A percentile compares a stretch with the other conserved stretches of the same genome.
Conservation (phyloP, 2,888 invertebrate genomes). For the Leucoma salicis region DNA sequence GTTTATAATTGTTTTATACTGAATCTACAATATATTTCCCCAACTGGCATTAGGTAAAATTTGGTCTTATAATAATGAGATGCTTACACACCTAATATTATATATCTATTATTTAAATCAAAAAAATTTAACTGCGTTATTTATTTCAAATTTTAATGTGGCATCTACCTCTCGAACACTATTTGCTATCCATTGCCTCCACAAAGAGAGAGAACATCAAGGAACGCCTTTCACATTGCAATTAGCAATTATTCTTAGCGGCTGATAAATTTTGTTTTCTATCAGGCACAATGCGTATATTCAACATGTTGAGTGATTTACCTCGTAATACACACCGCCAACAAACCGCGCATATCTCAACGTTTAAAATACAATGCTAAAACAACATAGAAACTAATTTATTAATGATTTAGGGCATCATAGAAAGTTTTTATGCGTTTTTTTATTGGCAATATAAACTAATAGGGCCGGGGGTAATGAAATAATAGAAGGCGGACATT, state of each 20-base stretch:
- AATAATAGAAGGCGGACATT: conserved; percentile 35
- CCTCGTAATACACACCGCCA: too few relatives aligned
- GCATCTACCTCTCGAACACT: too few relatives aligned
- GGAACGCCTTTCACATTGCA: conserved; percentile 1
- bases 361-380: conserved; percentile 22
- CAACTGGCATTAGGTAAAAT: too few relatives aligned
- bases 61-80: too few relatives aligned
- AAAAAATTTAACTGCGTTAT: too few relatives aligned
- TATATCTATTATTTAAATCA: too few relatives aligned
- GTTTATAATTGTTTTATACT: too few relatives aligned
- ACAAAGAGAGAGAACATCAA: conserved; percentile 1
- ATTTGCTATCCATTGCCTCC: too few relatives aligned
- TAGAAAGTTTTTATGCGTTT: conserved; percentile 37
- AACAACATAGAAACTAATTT: conserved; percentile 27
- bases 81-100: too few relatives aligned
- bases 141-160: too few relatives aligned
- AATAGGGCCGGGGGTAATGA: conserved; percentile 40
- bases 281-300: conserved; percentile 15
- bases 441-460: conserved; percentile 44
- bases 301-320: neutral
- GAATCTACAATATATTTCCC: too few relatives aligned
- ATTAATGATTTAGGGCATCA: conserved; percentile 42
- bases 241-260: conserved; percentile 8
- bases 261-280: conserved; percentile 15
- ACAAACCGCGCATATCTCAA: conserved; percentile 2